Base-by-base conservation (phyloP, 2,888 invertebrate genomes). In the Notodonta dromedarius region DNA sequence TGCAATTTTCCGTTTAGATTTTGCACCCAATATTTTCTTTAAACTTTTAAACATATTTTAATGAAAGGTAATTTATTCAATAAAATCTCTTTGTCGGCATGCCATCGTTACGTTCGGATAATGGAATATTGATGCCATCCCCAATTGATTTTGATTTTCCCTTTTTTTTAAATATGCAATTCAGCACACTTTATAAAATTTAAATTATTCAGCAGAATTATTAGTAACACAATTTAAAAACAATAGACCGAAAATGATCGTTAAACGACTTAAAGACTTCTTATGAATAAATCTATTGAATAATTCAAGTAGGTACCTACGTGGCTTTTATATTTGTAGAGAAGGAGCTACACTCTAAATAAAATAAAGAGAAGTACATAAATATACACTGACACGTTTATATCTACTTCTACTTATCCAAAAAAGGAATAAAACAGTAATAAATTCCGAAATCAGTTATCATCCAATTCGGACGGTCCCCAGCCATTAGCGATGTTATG, bases 1-100 rank as follows among this genome's bases (percentile, higher is more conserved):
- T 63, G 63, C 63, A 67, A 70, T 69, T 67, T 72, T 66, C 61
- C 67, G 59, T 59, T 68, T 61, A 66, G 50, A 66, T 54, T 63
- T 61, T 65, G 48, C 55, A 50, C 48, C 63, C 61, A 63, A 66
- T 67, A 69, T 76, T 74, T 70, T 67, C 65, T 73, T 77, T 77
- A 81, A 84, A 81, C 78, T 64, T 73, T 77, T 77, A 81, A 84
- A 81, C 78, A 83, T 80, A 85, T 86, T 90, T 89, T 87, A 91
- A 87, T 86, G 80, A 83, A 87, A 79, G 83, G 81, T 87, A 87
- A 91, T 89, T 89, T 91, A 91, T 91, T 90, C 91, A 88, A 90
- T 90, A 90, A 90, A 90, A 87, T 86, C 85, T 85, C 87, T 87
- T 88, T 86, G 85, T 85, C 85, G 80, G 83, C 78, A 81, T 83